Conservation (phyloP, 2,797 vertebrate genomes). For the Sebastes variabilis region DNA sequence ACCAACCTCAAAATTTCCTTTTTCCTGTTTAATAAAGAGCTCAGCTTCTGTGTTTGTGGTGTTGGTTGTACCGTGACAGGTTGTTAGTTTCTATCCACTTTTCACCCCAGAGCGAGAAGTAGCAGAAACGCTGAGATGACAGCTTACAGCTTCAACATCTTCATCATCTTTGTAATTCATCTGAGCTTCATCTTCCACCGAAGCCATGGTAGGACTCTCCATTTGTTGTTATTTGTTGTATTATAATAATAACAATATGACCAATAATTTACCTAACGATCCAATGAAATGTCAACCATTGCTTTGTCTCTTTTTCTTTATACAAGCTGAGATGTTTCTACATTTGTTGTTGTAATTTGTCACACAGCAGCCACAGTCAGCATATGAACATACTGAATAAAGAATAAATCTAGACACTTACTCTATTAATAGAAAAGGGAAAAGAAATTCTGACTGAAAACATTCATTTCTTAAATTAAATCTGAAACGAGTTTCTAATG, state of each 20-base stretch:
- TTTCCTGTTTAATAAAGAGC: constrained; percentile 1
- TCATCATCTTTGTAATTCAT: not conserved
- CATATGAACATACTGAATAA: not conserved
- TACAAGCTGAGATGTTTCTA: not conserved
- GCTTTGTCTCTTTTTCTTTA: not conserved
- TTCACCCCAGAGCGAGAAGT: not conserved
- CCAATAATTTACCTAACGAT: not conserved
- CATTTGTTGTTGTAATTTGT: not conserved
- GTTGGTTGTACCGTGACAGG: no score
- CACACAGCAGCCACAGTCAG: not conserved
- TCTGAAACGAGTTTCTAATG: not conserved
- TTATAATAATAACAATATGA: not conserved
- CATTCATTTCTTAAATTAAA: not conserved
- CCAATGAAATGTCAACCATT: not conserved
- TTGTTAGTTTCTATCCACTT: not conserved
- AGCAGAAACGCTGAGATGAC: constrained; percentile 3
- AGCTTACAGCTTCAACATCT: not conserved
- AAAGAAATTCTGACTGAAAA: not conserved
- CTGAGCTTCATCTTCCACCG: not conserved
- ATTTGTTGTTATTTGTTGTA: not conserved
- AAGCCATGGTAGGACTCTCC: constrained; percentile 21
- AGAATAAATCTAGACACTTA: not conserved
- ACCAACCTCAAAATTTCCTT: not conserved
- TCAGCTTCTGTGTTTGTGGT: not conserved
- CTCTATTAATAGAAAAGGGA: not conserved